Conservation (phyloP, 2,113 vertebrate species). For the Colius striatus region DNA sequence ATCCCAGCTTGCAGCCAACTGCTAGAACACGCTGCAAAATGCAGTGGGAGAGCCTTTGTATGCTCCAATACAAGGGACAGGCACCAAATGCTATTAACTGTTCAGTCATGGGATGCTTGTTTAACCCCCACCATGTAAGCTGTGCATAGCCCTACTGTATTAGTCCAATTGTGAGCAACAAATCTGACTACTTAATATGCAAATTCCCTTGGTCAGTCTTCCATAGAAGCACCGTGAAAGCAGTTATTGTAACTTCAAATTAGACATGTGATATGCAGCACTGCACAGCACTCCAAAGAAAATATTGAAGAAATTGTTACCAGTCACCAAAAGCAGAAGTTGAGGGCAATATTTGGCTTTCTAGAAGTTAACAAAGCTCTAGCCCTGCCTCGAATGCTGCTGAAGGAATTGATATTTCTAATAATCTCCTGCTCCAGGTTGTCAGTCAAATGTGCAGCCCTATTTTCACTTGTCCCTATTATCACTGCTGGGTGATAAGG, state of each 20-base stretch:
- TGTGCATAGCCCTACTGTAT: neutral
- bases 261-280: constrained; percentile 8
- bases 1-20: neutral
- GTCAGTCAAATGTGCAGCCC: neutral
- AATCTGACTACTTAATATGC: constrained; percentile 56
- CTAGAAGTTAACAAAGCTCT: neutral
- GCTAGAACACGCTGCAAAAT: neutral
- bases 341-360: neutral
- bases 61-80: neutral
- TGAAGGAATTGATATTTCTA: neutral
- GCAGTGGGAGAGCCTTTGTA: neutral
- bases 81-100: constrained; percentile 20
- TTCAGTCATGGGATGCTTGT: constrained; percentile 26
- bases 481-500: constrained; percentile 6
- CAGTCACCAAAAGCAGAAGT: neutral
- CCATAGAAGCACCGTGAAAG: constrained; percentile 51
- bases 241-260: constrained; percentile 49
- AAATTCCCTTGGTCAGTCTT: constrained; percentile 48
- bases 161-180: constrained; percentile 3
- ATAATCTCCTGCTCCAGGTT: neutral
- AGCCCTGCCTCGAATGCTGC: neutral
- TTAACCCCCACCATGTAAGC: neutral
- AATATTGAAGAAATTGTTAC: neutral
- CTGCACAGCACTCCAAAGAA: neutral
- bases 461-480: neutral